phyloP scores from a whole-genome alignment of 2,888 invertebrate species.

The Actias luna region DNA sequence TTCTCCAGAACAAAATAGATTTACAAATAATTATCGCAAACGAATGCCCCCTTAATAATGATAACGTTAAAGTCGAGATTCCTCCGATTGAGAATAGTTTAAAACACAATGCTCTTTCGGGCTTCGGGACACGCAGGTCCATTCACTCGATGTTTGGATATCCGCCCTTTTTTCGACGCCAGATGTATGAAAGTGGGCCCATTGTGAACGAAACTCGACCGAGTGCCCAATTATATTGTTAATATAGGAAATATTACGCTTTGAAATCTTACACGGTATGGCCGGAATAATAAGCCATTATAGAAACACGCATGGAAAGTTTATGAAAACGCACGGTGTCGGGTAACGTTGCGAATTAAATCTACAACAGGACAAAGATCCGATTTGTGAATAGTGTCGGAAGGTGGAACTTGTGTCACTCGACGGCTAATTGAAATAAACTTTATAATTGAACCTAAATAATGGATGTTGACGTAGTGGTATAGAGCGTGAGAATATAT shows the following conservation, averaged over 20 bases:
- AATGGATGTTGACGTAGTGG: constrained; percentile 5
- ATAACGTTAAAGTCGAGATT: constrained; percentile 26
- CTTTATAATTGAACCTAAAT: constrained; percentile 14
- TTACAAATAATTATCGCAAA: constrained; percentile 15
- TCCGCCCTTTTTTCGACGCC: constrained; percentile 78
- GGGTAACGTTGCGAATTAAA: constrained; percentile 32
- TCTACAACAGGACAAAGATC: background rate
- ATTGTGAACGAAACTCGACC: constrained; percentile 60
- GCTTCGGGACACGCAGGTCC: constrained; percentile 67
- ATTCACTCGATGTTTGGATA: constrained; percentile 75
- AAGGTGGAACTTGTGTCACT: constrained; percentile 8
- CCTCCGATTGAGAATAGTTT: background rate
- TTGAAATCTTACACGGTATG: constrained; percentile 72
- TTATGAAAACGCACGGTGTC: constrained; percentile 35
- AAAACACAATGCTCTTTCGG: constrained; percentile 49
- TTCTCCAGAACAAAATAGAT: constrained; percentile 26
- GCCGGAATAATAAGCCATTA: constrained; percentile 76
- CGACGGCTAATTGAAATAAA: constrained; percentile 1
- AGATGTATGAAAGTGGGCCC: constrained; percentile 67
- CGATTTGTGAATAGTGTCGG: constrained; percentile 1
- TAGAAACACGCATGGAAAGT: constrained; percentile 26
- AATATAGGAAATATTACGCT: constrained; percentile 78
- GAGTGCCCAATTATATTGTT: constrained; percentile 81
- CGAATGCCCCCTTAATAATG: constrained; percentile 32
- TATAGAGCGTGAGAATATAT: background rate